Evolutionary conservation across 2,113 vertebrate species (phyloP).

Genomic region (Siphamia tubifer): DNA sequence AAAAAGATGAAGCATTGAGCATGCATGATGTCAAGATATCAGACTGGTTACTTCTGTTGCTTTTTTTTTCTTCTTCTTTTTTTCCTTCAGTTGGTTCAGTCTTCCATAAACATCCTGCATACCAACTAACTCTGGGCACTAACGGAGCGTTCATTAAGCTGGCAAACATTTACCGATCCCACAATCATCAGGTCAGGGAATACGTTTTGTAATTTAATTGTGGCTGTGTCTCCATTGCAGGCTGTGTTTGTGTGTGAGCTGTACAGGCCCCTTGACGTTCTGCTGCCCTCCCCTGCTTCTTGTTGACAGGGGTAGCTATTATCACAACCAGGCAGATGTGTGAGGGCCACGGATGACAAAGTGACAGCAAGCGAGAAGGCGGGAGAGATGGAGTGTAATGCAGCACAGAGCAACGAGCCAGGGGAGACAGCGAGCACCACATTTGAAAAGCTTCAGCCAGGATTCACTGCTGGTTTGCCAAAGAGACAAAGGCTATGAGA

Average conservation of each 20-base stretch:
- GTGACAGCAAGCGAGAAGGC: slow-evolving; percentile 23
- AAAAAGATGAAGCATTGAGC: not conserved
- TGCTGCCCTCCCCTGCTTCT: slow-evolving; percentile 37
- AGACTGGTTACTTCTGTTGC: not conserved
- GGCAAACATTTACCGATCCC: slow-evolving; percentile 51
- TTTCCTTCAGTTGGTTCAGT: slow-evolving; percentile 12
- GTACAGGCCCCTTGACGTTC: slow-evolving; percentile 6
- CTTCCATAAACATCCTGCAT: slow-evolving; percentile 42
- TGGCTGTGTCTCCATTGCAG: slow-evolving; percentile 7
- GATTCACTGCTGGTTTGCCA: not conserved
- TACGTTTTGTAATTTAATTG: slow-evolving; percentile 61
- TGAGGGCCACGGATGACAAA: slow-evolving; percentile 33
- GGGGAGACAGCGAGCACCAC: not conserved
- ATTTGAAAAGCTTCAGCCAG: not conserved
- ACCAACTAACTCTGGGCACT: slow-evolving; percentile 32
- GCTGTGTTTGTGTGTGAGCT: slow-evolving; percentile 5
- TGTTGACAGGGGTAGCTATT: slow-evolving; percentile 61
- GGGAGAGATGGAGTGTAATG: not conserved
- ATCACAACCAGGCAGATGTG: slow-evolving; percentile 57
- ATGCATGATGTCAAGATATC: not conserved
- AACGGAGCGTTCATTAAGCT: slow-evolving; percentile 41
- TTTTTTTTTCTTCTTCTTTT: slow-evolving; percentile 1
- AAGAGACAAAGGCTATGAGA: not conserved
- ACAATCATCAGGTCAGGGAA: slow-evolving; percentile 28
- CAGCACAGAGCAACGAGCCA: not conserved